Evolutionary conservation across 2,888 invertebrate genomes (phyloP).

Genomic region (Oligia fasciuncula): DNA sequence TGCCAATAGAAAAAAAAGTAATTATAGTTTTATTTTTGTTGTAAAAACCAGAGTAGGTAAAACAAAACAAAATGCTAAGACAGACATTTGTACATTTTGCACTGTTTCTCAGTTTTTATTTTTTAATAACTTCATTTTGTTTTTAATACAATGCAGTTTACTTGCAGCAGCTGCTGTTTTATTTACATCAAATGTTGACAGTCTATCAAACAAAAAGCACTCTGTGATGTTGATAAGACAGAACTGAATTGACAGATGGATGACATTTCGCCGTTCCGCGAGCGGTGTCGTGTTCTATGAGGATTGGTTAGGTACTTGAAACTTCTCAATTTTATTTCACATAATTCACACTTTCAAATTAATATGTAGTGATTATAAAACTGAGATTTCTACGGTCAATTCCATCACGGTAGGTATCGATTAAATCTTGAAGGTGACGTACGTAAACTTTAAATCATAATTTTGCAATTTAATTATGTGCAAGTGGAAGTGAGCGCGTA

Average conservation of each 20-base stretch:
- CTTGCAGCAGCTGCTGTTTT: no score
- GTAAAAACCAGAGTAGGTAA: not conserved
- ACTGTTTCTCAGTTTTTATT: not conserved
- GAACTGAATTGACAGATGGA: not conserved
- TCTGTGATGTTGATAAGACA: not conserved
- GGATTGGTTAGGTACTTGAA: conserved; percentile 39
- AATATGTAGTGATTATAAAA: conserved; percentile 37
- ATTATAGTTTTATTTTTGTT: not conserved
- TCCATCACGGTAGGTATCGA: conserved; percentile 30
- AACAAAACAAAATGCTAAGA: not conserved
- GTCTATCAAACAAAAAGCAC: no score
- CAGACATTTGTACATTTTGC: not conserved
- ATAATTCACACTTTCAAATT: not conserved
- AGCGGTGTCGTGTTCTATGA: conserved; percentile 26
- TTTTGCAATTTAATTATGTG: not conserved
- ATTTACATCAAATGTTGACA: no score
- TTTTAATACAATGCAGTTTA: no score
- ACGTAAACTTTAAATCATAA: conserved; percentile 13
- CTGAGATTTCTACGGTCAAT: conserved; percentile 6
- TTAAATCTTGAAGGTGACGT: conserved; percentile 8
- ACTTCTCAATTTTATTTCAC: conserved; percentile 20
- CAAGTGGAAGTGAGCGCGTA: conserved; percentile 7
- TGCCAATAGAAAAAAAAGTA: not conserved
- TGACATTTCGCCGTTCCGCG: not conserved
- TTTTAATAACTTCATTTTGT: not conserved